Conservation (phyloP, 2,113 vertebrate genomes). For the Okapia johnstoni region DNA sequence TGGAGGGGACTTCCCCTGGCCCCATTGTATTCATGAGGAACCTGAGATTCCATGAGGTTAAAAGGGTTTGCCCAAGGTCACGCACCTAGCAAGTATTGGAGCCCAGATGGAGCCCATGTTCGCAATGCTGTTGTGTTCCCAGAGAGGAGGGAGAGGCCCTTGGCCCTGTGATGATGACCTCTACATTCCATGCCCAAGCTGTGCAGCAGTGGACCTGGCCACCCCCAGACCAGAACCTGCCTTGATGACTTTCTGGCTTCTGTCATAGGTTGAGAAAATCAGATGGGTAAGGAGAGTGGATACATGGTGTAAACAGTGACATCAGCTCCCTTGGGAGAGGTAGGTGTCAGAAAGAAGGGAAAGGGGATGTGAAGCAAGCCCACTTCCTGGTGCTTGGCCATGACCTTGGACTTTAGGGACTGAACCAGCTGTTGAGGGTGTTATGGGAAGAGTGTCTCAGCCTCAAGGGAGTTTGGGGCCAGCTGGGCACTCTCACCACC, state of each 20-base stretch:
- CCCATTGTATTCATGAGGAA: neutral
- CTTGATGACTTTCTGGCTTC: neutral
- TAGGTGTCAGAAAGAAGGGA: neutral
- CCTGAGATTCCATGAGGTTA: neutral
- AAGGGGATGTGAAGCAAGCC: neutral
- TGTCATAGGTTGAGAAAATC: neutral
- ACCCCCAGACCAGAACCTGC: neutral
- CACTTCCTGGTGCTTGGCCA: neutral
- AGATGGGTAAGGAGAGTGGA: neutral
- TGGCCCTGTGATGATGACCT: neutral
- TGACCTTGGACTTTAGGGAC: neutral
- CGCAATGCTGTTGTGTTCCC: neutral
- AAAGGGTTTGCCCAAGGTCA: neutral
- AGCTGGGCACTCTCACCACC: neutral
- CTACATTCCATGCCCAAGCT: neutral
- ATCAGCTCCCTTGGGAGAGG: rapidly evolving
- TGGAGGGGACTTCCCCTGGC: neutral
- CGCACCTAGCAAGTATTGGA: neutral
- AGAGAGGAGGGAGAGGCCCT: neutral
- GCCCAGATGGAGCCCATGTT: neutral
- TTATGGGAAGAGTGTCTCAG: neutral
- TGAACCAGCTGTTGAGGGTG: neutral
- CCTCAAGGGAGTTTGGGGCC: neutral
- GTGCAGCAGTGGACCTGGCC: neutral
- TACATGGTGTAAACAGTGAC: rapidly evolving